These are phyloP conservation scores for Epinephelus awoara DNA, from an alignment of 2,797 vertebrate species.

Conservation along the genomic window DNA sequence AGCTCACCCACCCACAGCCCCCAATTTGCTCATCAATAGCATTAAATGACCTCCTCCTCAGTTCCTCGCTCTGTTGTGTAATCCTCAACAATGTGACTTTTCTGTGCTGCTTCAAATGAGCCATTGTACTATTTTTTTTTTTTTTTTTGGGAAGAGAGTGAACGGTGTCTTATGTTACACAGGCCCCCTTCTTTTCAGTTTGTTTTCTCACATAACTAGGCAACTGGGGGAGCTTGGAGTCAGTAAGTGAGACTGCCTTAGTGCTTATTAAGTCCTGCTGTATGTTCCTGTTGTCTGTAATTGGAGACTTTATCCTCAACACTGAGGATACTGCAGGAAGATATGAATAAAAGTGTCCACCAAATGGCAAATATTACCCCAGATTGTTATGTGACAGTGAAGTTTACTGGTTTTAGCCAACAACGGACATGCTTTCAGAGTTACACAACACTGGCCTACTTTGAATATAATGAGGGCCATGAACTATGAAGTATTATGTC, in stretches of 20 bases:
- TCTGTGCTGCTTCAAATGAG: constrained; percentile 55
- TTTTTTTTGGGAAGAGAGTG: constrained; percentile 9
- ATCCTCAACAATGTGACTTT: constrained; percentile 54
- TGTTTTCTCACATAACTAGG: constrained; percentile 58
- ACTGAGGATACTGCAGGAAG: background rate
- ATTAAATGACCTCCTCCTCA: constrained; percentile 46
- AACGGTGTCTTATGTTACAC: constrained; percentile 54
- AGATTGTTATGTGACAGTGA: constrained; percentile 21
- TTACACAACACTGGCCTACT: constrained; percentile 57
- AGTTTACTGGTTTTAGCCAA: constrained; percentile 27
- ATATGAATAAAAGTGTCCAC: constrained; percentile 14
- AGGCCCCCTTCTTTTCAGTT: constrained; percentile 17
- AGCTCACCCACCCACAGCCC: constrained; percentile 20
- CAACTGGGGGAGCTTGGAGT: background rate
- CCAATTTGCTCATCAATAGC: constrained; percentile 51
- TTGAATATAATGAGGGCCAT: constrained; percentile 18
- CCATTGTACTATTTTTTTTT: constrained; percentile 34
- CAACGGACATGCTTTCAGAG: constrained; percentile 36
- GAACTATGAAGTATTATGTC: constrained; percentile 41
- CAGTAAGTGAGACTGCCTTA: constrained; percentile 4
- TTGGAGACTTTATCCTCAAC: background rate
- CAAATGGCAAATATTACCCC: constrained; percentile 46
- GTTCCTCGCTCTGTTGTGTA: constrained; percentile 45
- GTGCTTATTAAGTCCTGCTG: constrained; percentile 28
- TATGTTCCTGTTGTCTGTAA: background rate